Evolutionary conservation across 2,888 invertebrate genomes (phyloP), one percentile per base, ranked within the genome.

Genomic region (Drosophila longiperda): DNA sequence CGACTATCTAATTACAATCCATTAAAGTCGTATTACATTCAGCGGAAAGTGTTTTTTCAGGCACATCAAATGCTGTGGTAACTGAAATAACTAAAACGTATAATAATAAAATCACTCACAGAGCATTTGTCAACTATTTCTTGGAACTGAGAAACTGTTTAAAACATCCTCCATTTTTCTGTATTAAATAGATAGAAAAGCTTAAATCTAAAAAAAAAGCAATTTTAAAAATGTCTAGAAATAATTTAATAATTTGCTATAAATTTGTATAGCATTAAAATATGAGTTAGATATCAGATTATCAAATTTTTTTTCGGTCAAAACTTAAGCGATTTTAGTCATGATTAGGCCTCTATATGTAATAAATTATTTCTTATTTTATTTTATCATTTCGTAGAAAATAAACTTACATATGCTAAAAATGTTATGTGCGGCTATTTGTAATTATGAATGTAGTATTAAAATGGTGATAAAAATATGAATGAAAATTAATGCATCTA

Each of bases 1-100:
- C 15, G 36, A 65, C 66, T 80, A 78, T 79, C 65, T 79, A 67
- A 75, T 79, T 79, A 75, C 75, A 65, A 70, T 57, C 52, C 52
- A 67, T 79, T 53, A 66, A 74, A 57, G 23, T 49, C 66, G 59
- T 33, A 52, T 55, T 57, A 33, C 58, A 50, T 76, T 76, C 73
- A 63, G 29, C 48, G 40, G 50, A 66, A 59, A 42, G 32, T 48
- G 15, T 49, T 32, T 38, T 45, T 33, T 45, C 45, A 45, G 45
- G 4, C 45, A 23, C n/a, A 15, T 29, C 40, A 34, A 36, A 17
- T 17, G 55, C 53, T 50, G 11, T 66, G 40, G 17, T 38, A 42
- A 29, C 29, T 29, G 6, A 29, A 29, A 11, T 36, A 34, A 38
- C 34, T n/a, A 11, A 60, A 34, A n/a, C 23, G n/a, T 15, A 38